These are phyloP conservation scores for Agriotes lineatus DNA, from an alignment of 2,888 invertebrate genomes.

Conservation along the genomic window DNA sequence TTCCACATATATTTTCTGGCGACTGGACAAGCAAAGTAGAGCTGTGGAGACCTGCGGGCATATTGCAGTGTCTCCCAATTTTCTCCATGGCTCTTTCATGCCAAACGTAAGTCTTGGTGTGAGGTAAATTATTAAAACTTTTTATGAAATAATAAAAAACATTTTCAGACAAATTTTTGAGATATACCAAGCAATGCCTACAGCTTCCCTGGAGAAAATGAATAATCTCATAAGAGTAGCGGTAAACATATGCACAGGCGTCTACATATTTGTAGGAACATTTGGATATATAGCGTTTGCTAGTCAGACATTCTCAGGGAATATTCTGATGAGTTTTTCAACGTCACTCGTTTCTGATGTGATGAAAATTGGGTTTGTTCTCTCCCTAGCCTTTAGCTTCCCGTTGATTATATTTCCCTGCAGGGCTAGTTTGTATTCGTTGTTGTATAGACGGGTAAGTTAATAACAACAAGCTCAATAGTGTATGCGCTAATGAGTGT, in stretches of 20 bases:
- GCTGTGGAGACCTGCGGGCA: constrained; percentile 87
- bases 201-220: constrained; percentile 90
- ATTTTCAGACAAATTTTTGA: constrained; percentile 84
- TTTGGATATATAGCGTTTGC: constrained; percentile 91
- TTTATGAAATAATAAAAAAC: not conserved
- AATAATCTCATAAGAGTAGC: constrained; percentile 89
- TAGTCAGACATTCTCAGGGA: constrained; percentile 83
- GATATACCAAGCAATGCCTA: constrained; percentile 91
- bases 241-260: constrained; percentile 89
- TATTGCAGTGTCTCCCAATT: constrained; percentile 94
- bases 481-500: constrained; percentile 9
- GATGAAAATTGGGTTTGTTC: constrained; percentile 94
- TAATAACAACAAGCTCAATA: too few species aligned
- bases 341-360: constrained; percentile 86
- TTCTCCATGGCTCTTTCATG: constrained; percentile 97
- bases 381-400: constrained; percentile 96
- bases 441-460: constrained; percentile 85
- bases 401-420: constrained; percentile 98
- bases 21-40: constrained; percentile 81
- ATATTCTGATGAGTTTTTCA: constrained; percentile 89
- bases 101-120: constrained; percentile 91
- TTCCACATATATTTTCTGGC: constrained; percentile 78
- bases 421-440: constrained; percentile 91
- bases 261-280: constrained; percentile 92
- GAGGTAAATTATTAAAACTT: too few species aligned